Conservation (phyloP, 2,888 invertebrate genomes). For the Strigamia transsilvanica region DNA sequence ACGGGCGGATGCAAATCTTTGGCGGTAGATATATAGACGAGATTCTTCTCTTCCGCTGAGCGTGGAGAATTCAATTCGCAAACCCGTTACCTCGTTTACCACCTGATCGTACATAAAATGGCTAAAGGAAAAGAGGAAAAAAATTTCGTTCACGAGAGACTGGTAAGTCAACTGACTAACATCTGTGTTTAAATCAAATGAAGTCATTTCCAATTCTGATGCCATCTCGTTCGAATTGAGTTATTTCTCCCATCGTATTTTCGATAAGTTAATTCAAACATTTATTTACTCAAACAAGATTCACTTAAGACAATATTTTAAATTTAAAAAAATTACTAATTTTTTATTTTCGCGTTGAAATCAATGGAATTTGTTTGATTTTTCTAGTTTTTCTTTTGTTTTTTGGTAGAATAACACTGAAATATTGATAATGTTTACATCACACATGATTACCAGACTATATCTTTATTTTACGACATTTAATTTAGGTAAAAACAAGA, state of each 20-base stretch:
- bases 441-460: too few species aligned
- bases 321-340: not conserved
- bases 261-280: slow-evolving; percentile 20
- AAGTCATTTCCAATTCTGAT: slow-evolving; percentile 12
- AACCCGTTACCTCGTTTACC: slow-evolving; percentile 10
- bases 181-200: slow-evolving; percentile 9
- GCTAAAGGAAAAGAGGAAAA: not conserved
- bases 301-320: not conserved
- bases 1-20: slow-evolving; percentile 10
- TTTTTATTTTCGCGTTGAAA: not conserved
- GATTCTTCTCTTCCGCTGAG: slow-evolving; percentile 15
- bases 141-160: not conserved
- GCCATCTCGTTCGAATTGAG: slow-evolving; percentile 1
- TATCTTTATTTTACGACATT: too few species aligned
- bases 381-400: too few species aligned
- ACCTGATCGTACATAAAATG: not conserved
- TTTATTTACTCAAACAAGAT: slow-evolving; percentile 3
- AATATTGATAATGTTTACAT: too few species aligned
- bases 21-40: not conserved
- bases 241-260: slow-evolving; percentile 4
- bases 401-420: too few species aligned
- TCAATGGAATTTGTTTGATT: not conserved
- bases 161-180: slow-evolving; percentile 9
- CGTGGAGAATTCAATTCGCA: slow-evolving; percentile 20
- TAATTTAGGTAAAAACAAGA: too few species aligned